Percentiles rank a stretch among this genome's conserved stretches.
Conservation (phyloP, 2,797 vertebrate genomes). For the Odontamblyopus rebecca region DNA sequence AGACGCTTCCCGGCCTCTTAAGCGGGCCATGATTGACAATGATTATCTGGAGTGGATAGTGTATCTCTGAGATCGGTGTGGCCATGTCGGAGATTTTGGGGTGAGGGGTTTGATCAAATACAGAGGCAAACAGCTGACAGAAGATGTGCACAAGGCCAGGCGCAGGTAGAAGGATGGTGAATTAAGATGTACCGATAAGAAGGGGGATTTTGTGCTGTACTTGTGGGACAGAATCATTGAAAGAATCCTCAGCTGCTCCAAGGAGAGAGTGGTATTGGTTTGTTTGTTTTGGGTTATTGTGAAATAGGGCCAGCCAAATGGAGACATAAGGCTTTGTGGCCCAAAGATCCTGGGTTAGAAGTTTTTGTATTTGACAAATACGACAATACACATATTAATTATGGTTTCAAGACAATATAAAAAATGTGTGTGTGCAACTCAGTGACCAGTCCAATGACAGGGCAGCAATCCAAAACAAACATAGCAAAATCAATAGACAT, state of each 20-base stretch:
- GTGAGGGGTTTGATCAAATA: slow-evolving; percentile 58
- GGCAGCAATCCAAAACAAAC: neutral
- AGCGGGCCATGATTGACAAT: slow-evolving; percentile 63
- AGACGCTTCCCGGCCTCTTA: slow-evolving; percentile 63
- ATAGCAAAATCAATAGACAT: neutral
- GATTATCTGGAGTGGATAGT: slow-evolving; percentile 64
- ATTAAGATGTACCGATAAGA: slow-evolving; percentile 55
- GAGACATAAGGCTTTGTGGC: neutral
- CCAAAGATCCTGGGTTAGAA: neutral
- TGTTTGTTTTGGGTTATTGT: neutral
- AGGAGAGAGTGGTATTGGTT: neutral
- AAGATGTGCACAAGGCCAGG: slow-evolving; percentile 29
- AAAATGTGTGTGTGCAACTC: neutral
- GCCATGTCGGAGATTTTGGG: slow-evolving; percentile 60
- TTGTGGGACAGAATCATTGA: neutral
- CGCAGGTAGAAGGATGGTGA: slow-evolving; percentile 29
- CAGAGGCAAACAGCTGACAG: slow-evolving; percentile 46
- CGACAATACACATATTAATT: neutral
- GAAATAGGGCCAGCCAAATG: neutral
- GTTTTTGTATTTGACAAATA: neutral
- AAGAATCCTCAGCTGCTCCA: neutral
- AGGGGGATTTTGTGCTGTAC: neutral
- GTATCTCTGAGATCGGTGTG: slow-evolving; percentile 59
- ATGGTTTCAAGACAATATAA: neutral
- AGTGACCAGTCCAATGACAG: neutral